phyloP scores from a whole-genome alignment of 2,797 vertebrate species.

The Rhadinocentrus ornatus region DNA sequence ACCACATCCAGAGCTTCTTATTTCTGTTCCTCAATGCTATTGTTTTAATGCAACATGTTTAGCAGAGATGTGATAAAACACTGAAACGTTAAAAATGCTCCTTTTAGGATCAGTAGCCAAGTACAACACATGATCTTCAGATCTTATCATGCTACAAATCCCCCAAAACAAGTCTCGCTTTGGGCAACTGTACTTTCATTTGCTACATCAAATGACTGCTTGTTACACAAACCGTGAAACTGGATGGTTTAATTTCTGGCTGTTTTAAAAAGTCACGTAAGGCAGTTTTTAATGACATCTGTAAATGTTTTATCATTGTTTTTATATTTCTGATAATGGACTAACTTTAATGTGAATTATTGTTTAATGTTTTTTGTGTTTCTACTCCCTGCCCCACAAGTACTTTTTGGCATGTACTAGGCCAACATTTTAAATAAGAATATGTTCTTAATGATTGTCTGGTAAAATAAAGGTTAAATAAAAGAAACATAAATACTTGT shows the following conservation, averaged over 20 bases:
- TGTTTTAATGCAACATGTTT: background rate
- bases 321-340: background rate
- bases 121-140: too few species aligned
- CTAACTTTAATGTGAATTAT: background rate
- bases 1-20: background rate
- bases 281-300: background rate
- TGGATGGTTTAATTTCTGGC: background rate
- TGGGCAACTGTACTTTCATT: background rate
- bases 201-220: too few species aligned
- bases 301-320: background rate
- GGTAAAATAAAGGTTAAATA: background rate
- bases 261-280: background rate
- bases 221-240: too few species aligned
- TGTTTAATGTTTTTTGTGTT: too few species aligned
- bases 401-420: background rate
- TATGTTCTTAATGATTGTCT: background rate
- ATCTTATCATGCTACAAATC: too few species aligned
- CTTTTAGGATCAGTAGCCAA: background rate
- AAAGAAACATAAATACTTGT: background rate
- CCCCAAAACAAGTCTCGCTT: background rate
- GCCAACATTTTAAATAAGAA: background rate
- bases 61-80: background rate
- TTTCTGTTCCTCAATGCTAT: too few species aligned
- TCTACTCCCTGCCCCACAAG: too few species aligned
- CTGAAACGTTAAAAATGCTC: background rate